These are phyloP conservation scores for Mustela nigripes DNA, from an alignment of 2,113 vertebrate species.

Conservation along the genomic window DNA sequence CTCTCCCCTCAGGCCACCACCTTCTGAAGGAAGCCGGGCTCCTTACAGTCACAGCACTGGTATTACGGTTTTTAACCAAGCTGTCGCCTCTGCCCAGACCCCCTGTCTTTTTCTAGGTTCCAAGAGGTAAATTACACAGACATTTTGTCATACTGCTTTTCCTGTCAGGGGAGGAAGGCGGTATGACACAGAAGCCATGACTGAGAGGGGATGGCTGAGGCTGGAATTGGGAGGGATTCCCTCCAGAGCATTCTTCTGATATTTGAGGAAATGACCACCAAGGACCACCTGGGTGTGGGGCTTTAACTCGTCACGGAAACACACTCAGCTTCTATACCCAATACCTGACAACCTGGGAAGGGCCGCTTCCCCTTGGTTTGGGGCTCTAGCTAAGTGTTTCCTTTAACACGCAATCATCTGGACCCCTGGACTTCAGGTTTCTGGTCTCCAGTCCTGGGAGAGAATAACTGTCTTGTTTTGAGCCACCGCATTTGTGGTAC, in stretches of 20 bases:
- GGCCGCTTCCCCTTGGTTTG: not conserved
- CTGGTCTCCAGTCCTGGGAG: not conserved
- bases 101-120: not conserved
- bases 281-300: not conserved
- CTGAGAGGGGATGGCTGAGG: not conserved
- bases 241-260: not conserved
- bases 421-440: not conserved
- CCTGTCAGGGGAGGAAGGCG: not conserved
- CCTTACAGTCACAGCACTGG: not conserved
- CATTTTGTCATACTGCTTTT: not conserved
- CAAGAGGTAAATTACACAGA: not conserved
- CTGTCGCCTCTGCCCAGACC: not conserved
- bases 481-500: not conserved
- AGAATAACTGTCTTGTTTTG: not conserved
- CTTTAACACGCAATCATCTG: not conserved
- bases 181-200: not conserved
- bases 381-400: not conserved
- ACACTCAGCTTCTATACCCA: not conserved
- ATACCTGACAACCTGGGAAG: not conserved
- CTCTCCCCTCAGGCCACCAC: fast-evolving
- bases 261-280: not conserved
- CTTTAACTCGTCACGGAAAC: not conserved
- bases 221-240: not conserved
- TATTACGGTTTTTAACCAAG: not conserved
- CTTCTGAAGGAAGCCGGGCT: not conserved